Conservation (phyloP, 2,888 invertebrate species). For the Hydrotaea diabolus region DNA sequence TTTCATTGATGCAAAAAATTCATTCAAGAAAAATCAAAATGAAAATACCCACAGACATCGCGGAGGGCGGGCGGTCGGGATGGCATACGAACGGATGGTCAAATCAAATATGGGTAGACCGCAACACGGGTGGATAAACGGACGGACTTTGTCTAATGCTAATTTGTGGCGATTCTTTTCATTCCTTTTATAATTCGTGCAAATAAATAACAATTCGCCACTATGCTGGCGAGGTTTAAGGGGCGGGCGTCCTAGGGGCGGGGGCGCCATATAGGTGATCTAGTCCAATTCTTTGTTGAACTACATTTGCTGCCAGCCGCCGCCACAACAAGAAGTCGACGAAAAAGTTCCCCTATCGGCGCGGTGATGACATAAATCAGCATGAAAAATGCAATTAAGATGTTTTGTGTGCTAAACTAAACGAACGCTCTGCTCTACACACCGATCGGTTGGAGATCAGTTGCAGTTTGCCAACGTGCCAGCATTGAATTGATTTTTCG, state of each 20-base stretch:
- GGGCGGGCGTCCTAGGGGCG: background rate
- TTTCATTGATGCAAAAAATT: slow-evolving; percentile 63
- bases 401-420: slow-evolving; percentile 61
- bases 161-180: slow-evolving; percentile 60
- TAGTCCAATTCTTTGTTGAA: slow-evolving; percentile 60
- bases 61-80: background rate
- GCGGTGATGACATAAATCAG: slow-evolving; percentile 69
- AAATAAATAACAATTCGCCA: slow-evolving; percentile 46
- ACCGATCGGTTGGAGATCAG: slow-evolving; percentile 49
- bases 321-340: background rate
- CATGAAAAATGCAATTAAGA: slow-evolving; percentile 68
- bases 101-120: no score
- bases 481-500: slow-evolving; percentile 35
- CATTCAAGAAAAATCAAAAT: slow-evolving; percentile 56
- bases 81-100: no score
- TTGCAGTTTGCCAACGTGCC: background rate
- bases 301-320: slow-evolving; percentile 42
- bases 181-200: slow-evolving; percentile 51
- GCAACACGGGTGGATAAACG: background rate
- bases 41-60: background rate
- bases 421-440: slow-evolving; percentile 44
- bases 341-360: slow-evolving; percentile 53
- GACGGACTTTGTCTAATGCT: slow-evolving; percentile 9
- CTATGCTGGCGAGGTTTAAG: background rate
- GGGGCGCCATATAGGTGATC: slow-evolving; percentile 34